These are phyloP conservation scores for Drymonia ruficornis DNA, from an alignment of 2,888 invertebrate species.

Conservation along the genomic window DNA sequence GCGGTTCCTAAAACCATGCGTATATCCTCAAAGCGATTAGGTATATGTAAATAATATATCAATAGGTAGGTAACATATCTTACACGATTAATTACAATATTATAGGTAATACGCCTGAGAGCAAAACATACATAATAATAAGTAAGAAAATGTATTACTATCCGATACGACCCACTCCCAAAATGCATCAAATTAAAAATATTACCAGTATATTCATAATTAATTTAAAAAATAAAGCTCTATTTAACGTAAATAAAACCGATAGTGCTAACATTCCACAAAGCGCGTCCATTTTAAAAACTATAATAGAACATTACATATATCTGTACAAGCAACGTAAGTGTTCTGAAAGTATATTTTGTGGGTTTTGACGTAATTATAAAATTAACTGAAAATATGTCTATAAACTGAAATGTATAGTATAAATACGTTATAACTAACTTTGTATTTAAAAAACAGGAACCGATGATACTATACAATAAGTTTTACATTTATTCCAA, in stretches of 20 bases:
- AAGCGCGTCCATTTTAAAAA: neutral
- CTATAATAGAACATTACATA: too few relatives aligned
- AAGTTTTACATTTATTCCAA: too few relatives aligned
- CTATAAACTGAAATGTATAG: neutral
- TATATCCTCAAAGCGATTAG: neutral
- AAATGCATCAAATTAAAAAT: conserved; percentile 3
- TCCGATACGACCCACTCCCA: neutral
- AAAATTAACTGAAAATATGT: too few relatives aligned
- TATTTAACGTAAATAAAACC: neutral
- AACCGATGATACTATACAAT: neutral
- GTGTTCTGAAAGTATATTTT: too few relatives aligned
- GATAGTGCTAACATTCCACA: neutral
- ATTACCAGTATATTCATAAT: too few relatives aligned
- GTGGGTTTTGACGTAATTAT: too few relatives aligned
- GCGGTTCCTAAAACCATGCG: neutral
- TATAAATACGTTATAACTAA: neutral
- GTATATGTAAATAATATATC: too few relatives aligned
- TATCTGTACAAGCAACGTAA: too few relatives aligned
- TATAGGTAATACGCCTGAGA: neutral
- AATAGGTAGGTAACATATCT: neutral
- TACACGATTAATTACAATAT: neutral
- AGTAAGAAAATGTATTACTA: neutral
- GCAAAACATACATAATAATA: neutral
- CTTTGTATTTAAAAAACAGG: neutral
- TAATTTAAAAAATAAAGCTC: conserved; percentile 6